phyloP scores from a whole-genome alignment of 1,140 invertebrate species.

The Pogonomyrmex barbatus region DNA sequence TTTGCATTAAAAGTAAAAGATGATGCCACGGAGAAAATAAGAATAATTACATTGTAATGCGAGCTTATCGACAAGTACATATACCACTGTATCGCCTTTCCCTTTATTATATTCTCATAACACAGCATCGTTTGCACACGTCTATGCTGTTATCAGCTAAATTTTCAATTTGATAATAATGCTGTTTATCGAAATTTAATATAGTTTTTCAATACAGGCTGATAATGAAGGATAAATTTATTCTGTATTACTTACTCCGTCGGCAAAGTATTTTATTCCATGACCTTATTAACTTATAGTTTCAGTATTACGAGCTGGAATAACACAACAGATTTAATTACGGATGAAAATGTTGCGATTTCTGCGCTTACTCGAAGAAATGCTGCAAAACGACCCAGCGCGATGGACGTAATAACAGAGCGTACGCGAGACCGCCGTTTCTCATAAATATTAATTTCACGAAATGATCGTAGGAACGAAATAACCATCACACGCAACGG shows the following conservation, averaged over 20 bases:
- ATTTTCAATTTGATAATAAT: conserved; percentile 17
- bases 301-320: neutral
- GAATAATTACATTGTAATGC: conserved; percentile 19
- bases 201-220: neutral
- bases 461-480: conserved; percentile 65
- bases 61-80: conserved; percentile 28
- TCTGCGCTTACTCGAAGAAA: conserved; percentile 32
- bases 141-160: neutral
- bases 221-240: neutral
- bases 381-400: neutral
- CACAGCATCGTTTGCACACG: neutral
- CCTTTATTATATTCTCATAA: neutral
- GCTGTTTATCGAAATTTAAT: conserved; percentile 26
- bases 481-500: conserved; percentile 12
- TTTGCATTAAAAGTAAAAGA: conserved; percentile 10
- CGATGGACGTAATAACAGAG: conserved; percentile 30
- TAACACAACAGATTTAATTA: conserved; percentile 24
- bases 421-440: conserved; percentile 5
- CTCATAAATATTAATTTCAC: conserved; percentile 77
- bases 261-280: neutral
- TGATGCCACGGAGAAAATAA: neutral
- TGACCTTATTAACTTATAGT: neutral
- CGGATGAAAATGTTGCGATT: conserved; percentile 30
- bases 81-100: neutral
- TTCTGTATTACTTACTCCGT: neutral